These are phyloP conservation scores for Pachydiplax longipennis DNA, from an alignment of 2,888 invertebrate species.

Conservation along the genomic window DNA sequence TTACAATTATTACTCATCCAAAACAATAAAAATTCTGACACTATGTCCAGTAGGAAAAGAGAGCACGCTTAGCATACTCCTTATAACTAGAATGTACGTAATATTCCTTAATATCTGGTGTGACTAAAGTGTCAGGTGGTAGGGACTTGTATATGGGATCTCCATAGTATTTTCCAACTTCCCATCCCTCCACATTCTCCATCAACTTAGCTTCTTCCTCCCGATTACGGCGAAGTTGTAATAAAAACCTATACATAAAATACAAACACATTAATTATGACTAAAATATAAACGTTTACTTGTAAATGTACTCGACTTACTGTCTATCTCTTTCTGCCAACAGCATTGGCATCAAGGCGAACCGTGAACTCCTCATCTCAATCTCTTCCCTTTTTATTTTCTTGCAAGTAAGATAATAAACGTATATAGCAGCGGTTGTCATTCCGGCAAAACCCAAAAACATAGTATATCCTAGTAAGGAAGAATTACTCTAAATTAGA, in stretches of 20 bases:
- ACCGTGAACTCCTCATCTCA: slow-evolving; percentile 79
- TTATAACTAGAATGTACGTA: slow-evolving; percentile 70
- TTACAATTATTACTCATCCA: background rate
- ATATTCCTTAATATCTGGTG: slow-evolving; percentile 74
- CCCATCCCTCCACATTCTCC: slow-evolving; percentile 91
- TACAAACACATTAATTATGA: background rate
- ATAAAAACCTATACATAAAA: slow-evolving; percentile 65
- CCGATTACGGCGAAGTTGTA: slow-evolving; percentile 78
- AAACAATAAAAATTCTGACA: background rate
- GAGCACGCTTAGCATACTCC: slow-evolving; percentile 64
- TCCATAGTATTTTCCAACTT: slow-evolving; percentile 87
- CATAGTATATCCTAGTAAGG: slow-evolving; percentile 54
- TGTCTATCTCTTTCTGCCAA: slow-evolving; percentile 85
- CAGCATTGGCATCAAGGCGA: slow-evolving; percentile 79
- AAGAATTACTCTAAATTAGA: slow-evolving; percentile 14
- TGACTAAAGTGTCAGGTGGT: slow-evolving; percentile 69
- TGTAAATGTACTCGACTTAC: slow-evolving; percentile 60
- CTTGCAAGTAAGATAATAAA: slow-evolving; percentile 67
- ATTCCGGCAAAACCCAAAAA: slow-evolving; percentile 57
- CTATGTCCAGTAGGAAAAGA: slow-evolving; percentile 67
- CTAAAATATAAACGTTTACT: background rate
- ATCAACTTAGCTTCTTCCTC: slow-evolving; percentile 87
- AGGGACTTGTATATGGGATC: slow-evolving; percentile 79
- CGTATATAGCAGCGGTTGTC: slow-evolving; percentile 65
- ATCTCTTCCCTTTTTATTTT: slow-evolving; percentile 66